Percentiles rank a stretch among this genome's conserved stretches.
Evolutionary conservation across 2,797 vertebrate genomes (phyloP).

Genomic region (Caiman crocodilus): DNA sequence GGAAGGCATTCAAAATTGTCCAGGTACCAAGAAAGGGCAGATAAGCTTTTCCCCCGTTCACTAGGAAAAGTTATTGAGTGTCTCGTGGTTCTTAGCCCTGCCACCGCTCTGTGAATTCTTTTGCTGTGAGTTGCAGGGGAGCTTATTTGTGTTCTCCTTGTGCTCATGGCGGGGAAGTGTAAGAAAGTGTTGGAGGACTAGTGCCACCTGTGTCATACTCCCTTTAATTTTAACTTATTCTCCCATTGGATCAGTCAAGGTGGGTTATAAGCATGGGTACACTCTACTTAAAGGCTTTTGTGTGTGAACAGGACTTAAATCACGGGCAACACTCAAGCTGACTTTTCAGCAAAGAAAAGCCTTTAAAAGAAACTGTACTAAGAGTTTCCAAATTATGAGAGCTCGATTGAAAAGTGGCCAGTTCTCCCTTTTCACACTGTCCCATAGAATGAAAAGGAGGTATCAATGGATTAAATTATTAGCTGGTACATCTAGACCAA

Average conservation of each 20-base stretch:
- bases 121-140: slow-evolving; percentile 28
- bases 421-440: neutral
- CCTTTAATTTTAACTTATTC: neutral
- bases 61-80: slow-evolving; percentile 59
- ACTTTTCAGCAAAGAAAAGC: neutral
- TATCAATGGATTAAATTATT: neutral
- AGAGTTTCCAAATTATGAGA: slow-evolving; percentile 11
- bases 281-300: neutral
- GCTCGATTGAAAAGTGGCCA: slow-evolving; percentile 3
- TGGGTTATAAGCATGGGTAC: slow-evolving; percentile 10
- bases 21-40: slow-evolving; percentile 29
- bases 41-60: slow-evolving; percentile 34
- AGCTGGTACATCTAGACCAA: neutral
- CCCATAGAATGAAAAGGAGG: neutral
- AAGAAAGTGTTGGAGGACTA: slow-evolving; percentile 41
- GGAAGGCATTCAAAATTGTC: slow-evolving; percentile 33
- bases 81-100: neutral
- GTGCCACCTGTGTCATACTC: neutral
- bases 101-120: neutral
- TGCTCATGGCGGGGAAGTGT: slow-evolving; percentile 10
- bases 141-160: slow-evolving; percentile 45
- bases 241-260: neutral
- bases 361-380: slow-evolving; percentile 20
- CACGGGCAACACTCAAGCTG: neutral
- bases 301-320: slow-evolving; percentile 20